Conservation (phyloP, 2,113 vertebrate genomes). For the Hipposideros armiger region DNA sequence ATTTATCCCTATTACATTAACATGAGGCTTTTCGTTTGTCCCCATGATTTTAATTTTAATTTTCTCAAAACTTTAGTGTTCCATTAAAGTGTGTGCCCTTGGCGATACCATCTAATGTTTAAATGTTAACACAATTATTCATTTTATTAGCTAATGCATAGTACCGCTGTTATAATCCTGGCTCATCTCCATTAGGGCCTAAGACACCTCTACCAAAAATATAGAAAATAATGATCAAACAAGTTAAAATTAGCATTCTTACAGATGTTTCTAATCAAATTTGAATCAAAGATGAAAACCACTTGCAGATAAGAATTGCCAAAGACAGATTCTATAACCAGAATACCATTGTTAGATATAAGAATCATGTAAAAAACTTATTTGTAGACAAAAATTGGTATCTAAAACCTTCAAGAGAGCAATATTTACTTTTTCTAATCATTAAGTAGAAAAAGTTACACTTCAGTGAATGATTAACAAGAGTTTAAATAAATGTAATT, state of each 20-base stretch:
- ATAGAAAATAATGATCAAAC: background rate
- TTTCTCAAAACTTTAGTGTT: conserved; percentile 25
- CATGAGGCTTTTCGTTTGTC: background rate
- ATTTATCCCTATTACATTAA: background rate
- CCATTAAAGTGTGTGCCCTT: background rate
- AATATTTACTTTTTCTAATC: conserved; percentile 80
- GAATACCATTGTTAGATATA: background rate
- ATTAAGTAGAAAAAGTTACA: conserved; percentile 76
- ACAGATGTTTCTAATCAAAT: conserved; percentile 34
- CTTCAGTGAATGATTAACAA: conserved; percentile 82
- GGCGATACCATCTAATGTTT: conserved; percentile 12
- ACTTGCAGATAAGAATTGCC: background rate
- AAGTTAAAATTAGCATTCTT: background rate
- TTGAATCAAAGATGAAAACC: conserved; percentile 48
- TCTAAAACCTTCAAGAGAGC: conserved; percentile 68
- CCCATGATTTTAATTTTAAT: conserved; percentile 47
- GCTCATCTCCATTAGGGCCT: background rate
- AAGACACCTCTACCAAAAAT: conserved; percentile 36
- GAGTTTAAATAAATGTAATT: conserved; percentile 80
- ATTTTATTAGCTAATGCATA: conserved; percentile 26
- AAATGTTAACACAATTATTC: conserved; percentile 38
- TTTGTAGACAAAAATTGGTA: conserved; percentile 30
- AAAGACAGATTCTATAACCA: conserved; percentile 28
- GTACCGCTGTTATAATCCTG: background rate
- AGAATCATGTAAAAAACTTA: background rate